Base-by-base conservation (phyloP, 2,888 invertebrate genomes). In the Hipparchia semele region DNA sequence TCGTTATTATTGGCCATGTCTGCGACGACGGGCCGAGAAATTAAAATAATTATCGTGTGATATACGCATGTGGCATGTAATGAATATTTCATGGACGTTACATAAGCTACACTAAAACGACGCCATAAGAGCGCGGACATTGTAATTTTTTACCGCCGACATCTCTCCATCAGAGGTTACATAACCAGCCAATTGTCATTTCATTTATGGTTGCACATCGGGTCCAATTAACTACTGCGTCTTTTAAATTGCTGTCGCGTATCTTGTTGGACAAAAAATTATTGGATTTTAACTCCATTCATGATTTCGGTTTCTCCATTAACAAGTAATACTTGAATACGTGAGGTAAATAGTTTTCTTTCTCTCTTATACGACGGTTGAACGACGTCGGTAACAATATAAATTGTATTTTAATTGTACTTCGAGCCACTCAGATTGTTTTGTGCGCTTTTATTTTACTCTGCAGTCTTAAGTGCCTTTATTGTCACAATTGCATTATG, bases 41-140 rank as follows among this genome's bases (percentile, higher is more conserved):
- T 89, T 89, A 85, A 90, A 90, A 91, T 91, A 90, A 90, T 90
- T 91, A 90, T 81, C 84, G 79, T 80, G 86, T 88, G 87, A 89
- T 87, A 81, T 85, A 89, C 84, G 83, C 80, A 73, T 71, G 73
- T 58, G 75, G 77, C 79, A 81, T 80, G 81, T 76, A 73, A 73
- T 75, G 81, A 81, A 82, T 81, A 78, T 76, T 72, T 75, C 72
- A 79, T 76, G 66, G 68, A 60, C 60, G 72, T 80, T 80, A 79
- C 76, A 77, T 79, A 80, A 79, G 23, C 72, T 62, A 75, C 70
- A 73, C 67, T 72, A 72, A 73, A 73, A 75, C 72, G 70, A 71
- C 60, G 68, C 66, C 75, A 70, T 72, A 68, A 56, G 56, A 49
- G 60, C 68, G 58, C 68, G 58, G 51, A 67, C 64, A 67, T 74